Conservation (phyloP, 2,113 vertebrate species). For the Muntiacus reevesi region DNA sequence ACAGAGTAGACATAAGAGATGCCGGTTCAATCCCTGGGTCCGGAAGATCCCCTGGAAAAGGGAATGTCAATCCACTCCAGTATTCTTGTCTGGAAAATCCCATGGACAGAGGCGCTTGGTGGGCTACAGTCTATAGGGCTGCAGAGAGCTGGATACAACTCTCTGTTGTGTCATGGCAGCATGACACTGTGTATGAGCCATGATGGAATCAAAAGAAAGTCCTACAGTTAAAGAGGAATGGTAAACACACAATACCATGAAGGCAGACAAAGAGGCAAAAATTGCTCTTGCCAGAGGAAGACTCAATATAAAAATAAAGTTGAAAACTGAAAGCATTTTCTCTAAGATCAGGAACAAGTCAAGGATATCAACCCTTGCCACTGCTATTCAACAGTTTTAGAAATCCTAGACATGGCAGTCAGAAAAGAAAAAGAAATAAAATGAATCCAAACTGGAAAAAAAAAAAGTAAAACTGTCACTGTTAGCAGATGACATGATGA, state of each 20-base stretch:
- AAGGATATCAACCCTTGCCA: not conserved
- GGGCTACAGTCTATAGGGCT: too few species aligned
- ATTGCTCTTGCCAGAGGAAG: not conserved
- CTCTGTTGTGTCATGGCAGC: too few species aligned
- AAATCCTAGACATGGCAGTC: not conserved
- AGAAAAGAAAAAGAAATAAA: not conserved
- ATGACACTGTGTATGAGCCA: not conserved
- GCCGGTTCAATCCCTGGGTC: too few species aligned
- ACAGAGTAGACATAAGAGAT: too few species aligned
- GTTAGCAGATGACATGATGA: too few species aligned
- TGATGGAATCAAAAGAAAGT: not conserved
- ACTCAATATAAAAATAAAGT: constrained; percentile 5
- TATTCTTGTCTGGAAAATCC: too few species aligned
- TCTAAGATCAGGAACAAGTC: not conserved
- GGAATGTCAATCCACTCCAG: too few species aligned
- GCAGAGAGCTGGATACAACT: too few species aligned
- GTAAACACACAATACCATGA: not conserved
- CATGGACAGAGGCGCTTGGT: too few species aligned
- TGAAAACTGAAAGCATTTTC: not conserved
- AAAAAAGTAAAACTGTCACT: too few species aligned
- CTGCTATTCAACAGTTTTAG: not conserved
- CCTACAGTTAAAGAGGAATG: not conserved
- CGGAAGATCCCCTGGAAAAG: too few species aligned
- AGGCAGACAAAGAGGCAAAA: not conserved
- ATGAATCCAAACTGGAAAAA: not conserved